Conservation (phyloP, 92 coral and sea anemone species). For the Phenganax subtilis region DNA sequence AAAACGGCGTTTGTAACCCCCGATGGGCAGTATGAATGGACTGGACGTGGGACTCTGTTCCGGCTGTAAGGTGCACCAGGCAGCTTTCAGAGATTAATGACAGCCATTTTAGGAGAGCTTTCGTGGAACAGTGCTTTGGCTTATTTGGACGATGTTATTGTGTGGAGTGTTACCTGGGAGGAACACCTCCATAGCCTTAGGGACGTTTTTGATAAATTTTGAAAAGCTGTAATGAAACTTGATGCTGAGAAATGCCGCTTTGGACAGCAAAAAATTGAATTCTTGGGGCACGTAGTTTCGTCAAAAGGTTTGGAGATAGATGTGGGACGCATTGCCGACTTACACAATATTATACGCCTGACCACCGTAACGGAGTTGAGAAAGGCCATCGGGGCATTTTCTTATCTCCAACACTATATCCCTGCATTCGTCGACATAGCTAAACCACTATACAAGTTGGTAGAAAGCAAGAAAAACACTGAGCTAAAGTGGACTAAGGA, state of each 20-base stretch:
- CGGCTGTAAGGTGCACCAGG: constrained; percentile 9
- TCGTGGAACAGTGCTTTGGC: too few relatives aligned
- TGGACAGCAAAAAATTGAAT: constrained; percentile 4
- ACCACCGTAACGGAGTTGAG: constrained; percentile 12
- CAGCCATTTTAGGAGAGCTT: too few relatives aligned
- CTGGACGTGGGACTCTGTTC: too few relatives aligned
- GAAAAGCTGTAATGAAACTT: constrained; percentile 17
- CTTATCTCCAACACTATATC: constrained; percentile 8
- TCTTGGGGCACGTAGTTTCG: constrained; percentile 14
- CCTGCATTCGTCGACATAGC: too few relatives aligned
- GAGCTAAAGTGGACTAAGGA: too few relatives aligned
- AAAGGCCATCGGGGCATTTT: background rate
- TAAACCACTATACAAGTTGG: too few relatives aligned
- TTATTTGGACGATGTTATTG: too few relatives aligned
- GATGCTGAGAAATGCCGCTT: constrained; percentile 25
- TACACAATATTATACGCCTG: background rate
- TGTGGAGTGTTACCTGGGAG: too few relatives aligned
- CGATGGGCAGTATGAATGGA: constrained; percentile 33
- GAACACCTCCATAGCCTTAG: too few relatives aligned
- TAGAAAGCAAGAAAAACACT: too few relatives aligned
- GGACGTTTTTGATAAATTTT: too few relatives aligned
- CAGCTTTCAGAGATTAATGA: constrained; percentile 23
- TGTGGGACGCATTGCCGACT: background rate
- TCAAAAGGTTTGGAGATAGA: background rate
- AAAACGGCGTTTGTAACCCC: constrained; percentile 22